A percentile compares a stretch with the other conserved stretches of the same genome.
phyloP scores from a whole-genome alignment of 2,888 invertebrate genomes.

The Limnephilus rhombicus region DNA sequence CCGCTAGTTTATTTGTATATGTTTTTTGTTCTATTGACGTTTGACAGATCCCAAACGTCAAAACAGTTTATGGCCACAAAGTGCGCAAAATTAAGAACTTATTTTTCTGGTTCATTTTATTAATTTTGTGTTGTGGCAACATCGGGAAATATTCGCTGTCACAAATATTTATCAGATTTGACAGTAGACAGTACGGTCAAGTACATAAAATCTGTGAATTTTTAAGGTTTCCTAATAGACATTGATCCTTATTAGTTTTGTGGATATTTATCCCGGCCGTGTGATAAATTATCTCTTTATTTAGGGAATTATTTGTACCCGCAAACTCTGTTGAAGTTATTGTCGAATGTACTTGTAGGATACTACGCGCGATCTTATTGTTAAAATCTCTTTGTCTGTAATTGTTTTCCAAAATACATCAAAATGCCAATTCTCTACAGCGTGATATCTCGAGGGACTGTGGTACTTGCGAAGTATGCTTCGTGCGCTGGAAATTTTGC shows the following conservation, averaged over 20 bases:
- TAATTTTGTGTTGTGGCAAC: conserved; percentile 14
- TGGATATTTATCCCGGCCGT: not conserved
- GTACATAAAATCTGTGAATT: conserved; percentile 6
- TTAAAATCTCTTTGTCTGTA: conserved; percentile 50
- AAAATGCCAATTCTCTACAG: conserved; percentile 94
- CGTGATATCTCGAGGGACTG: conserved; percentile 91
- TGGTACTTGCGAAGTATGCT: conserved; percentile 93
- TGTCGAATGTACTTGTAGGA: conserved; percentile 17
- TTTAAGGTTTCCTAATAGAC: conserved; percentile 33
- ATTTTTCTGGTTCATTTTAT: not conserved
- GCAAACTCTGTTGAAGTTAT: conserved; percentile 20
- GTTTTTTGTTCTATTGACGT: conserved; percentile 41
- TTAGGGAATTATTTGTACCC: not conserved
- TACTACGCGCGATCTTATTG: conserved; percentile 55
- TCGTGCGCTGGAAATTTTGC: conserved; percentile 96
- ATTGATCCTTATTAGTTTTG: not conserved
- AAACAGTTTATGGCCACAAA: not conserved
- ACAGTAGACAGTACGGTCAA: conserved; percentile 36
- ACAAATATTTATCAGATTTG: conserved; percentile 50
- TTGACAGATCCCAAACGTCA: conserved; percentile 44
- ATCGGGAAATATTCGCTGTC: conserved; percentile 13
- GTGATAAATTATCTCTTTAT: not conserved
- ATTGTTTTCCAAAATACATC: conserved; percentile 33
- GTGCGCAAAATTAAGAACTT: not conserved
- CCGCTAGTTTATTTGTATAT: conserved; percentile 23